Base-by-base conservation (phyloP, 2,888 invertebrate genomes). In the Eilema depressum region DNA sequence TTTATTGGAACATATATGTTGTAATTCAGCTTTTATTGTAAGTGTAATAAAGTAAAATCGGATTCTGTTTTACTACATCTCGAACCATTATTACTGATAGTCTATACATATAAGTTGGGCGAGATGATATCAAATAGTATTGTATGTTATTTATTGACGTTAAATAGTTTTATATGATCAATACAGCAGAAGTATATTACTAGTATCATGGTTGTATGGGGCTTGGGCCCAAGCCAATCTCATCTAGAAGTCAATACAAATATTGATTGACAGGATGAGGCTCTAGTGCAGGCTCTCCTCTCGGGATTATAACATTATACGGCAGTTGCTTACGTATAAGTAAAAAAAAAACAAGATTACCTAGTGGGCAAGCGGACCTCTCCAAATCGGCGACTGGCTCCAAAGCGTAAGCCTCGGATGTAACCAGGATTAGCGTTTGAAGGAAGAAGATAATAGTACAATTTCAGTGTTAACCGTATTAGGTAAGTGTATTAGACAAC, bases 1-100 rank as follows among this genome's bases (percentile, higher is more conserved):
- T 82, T 82, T 80, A 80, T 76, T 75, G 82, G 69, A 73, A 74
- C 78, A 76, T 82, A 74, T 76, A 67, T 71, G 63, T 56, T 63
- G 82, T 79, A 75, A 74, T 76, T 75, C 66, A 57, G 65, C 71
- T 70, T 80, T 79, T 81, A 80, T 80, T 77, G 72, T 75, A 62
- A 30, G 41, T 66, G 65, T 71, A 65, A 72, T 75, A 72, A 78
- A 80, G 65, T 74, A 37, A 70, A 77, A 71, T 73, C 57, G n/a
- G 56, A 61, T 66, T 67, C 47, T 67, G 64, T 64, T 67, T 71
- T 65, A 74, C 47, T 59, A 70, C 59, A 41, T 20, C 64, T 64
- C 2, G 28, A 53, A 53, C n/a, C 47, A 66, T 74, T 33, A 57
- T 65, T 71, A 66, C 26, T 41, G 26, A 28, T 61, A 63, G 61